Evolutionary conservation across 23 tunicate genomes (phyloP).

Genomic region (Trididemnum nubilum): DNA sequence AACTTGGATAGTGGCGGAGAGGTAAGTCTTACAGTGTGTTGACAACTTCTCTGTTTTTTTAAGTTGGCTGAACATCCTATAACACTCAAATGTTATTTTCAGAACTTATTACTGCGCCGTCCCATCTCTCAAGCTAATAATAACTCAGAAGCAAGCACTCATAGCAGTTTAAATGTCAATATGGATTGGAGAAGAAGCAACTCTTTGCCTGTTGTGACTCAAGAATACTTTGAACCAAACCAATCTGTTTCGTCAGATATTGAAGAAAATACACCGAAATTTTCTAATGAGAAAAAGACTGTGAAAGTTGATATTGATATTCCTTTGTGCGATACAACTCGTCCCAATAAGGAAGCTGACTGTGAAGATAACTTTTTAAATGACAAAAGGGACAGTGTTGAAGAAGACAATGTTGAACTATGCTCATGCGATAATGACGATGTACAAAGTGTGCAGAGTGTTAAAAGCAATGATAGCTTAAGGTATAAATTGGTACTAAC

Average conservation of each 20-base stretch:
- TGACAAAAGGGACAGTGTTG: neutral
- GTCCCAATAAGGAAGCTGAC: neutral
- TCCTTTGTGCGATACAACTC: neutral
- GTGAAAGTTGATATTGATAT: slow-evolving; percentile 15
- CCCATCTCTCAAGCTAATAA: slow-evolving; percentile 5
- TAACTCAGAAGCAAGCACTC: neutral
- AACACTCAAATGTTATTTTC: too few species aligned
- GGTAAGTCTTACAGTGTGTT: too few species aligned
- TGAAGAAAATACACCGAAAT: neutral
- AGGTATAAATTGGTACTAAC: too few species aligned
- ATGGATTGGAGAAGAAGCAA: too few species aligned
- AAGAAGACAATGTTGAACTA: neutral
- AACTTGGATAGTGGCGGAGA: neutral
- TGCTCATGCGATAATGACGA: neutral
- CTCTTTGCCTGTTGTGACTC: neutral
- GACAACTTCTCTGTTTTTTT: too few species aligned
- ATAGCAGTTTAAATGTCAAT: too few species aligned
- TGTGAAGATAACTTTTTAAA: neutral
- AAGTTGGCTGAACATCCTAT: too few species aligned
- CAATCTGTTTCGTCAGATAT: neutral
- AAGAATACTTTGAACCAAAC: neutral
- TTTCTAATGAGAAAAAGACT: neutral
- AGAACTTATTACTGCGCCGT: slow-evolving; percentile 22
- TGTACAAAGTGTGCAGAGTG: neutral
- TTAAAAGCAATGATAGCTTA: neutral